Base-by-base conservation (phyloP, 2,888 invertebrate species). In the Vanessa cardui region DNA sequence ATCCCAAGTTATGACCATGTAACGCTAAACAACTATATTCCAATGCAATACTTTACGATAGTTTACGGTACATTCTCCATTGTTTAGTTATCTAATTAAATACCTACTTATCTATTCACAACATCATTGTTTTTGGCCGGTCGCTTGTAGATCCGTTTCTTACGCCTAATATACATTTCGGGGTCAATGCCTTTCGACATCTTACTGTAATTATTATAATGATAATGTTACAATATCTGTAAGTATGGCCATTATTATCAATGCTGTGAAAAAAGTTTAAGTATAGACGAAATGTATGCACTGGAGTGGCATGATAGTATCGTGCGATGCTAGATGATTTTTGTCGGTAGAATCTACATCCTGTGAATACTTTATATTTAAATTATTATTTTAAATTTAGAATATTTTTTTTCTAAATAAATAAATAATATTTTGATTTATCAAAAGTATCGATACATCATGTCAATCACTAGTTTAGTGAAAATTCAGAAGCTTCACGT, bases 131-230 rank as follows among this genome's bases (percentile, higher is more conserved):
- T 62, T 71, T 71, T 20, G 72, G 58, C 65, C 77, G 75, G 64
- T 75, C 73, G 74, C 64, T 77, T 82, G 82, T 75, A 79, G 71
- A 76, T 82, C 82, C 83, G 81, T 72, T 74, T 69, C 73, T 71
- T 74, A 67, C 68, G 67, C 63, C 67, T 68, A 20, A 64, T 68
- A 31, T 45, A 64, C 45, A 61, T 71, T 70, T 73, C 18, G 58
- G 71, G 76, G 74, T 76, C 75, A 76, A 66, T 74, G 75, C 67
- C 69, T 62, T 69, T 67, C 59, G 26, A 62, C 61, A 69, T 47
- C 39, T 49, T 45, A 62, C 58, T 58, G 33, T 68, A 31, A 70
- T 62, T 39, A 39, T 39, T 39, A 18, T 56, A 56, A 54, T 44
- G 20, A 39, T 44, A 58, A 21, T 59, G 45, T 45, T 45, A 21